Conservation (phyloP, 2,113 vertebrate genomes). For the Pteropus alecto region DNA sequence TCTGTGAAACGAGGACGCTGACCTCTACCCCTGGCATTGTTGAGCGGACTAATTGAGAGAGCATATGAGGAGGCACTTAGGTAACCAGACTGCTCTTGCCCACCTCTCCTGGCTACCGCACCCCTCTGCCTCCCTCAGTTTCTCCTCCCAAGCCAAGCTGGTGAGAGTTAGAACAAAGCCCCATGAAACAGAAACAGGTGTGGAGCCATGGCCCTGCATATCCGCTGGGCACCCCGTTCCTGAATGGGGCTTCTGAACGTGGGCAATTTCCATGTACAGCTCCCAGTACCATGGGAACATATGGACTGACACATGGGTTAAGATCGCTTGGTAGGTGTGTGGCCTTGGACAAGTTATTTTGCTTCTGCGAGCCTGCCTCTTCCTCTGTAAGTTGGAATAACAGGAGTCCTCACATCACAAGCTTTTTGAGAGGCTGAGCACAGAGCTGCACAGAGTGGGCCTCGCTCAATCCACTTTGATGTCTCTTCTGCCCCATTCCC, state of each 20-base stretch:
- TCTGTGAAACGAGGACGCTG: background rate
- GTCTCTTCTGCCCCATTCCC: background rate
- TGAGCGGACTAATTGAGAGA: too few relatives aligned
- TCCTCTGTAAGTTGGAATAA: background rate
- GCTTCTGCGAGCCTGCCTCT: background rate
- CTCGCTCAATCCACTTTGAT: background rate
- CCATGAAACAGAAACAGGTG: fast-evolving
- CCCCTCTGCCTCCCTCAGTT: background rate
- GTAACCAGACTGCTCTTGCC: background rate
- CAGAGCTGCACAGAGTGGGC: background rate
- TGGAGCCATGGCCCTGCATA: background rate
- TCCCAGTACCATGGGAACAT: background rate
- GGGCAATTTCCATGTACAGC: fast-evolving
- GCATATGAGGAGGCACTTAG: background rate
- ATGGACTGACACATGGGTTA: fast-evolving
- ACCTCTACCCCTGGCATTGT: background rate
- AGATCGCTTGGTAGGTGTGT: too few relatives aligned
- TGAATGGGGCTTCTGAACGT: background rate
- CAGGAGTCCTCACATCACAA: fast-evolving
- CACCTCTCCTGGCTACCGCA: too few relatives aligned
- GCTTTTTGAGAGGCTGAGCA: background rate
- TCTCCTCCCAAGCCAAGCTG: background rate
- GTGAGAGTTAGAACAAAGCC: background rate
- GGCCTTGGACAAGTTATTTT: background rate
- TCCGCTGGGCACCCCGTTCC: background rate